Evolutionary conservation across 2,113 vertebrate species (phyloP).

Genomic region (Paradoxurus hermaphroditus): DNA sequence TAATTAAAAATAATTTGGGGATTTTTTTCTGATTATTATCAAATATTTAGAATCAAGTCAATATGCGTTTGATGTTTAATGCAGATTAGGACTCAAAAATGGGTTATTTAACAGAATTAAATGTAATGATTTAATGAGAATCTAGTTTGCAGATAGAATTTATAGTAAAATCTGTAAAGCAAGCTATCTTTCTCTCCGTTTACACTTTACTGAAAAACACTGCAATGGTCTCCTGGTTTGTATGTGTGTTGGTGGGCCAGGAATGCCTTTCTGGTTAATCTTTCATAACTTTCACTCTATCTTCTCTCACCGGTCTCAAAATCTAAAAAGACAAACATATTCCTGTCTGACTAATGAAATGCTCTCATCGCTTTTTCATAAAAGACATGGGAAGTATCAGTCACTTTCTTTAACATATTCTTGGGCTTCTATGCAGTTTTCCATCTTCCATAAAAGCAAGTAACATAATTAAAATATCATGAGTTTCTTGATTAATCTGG

Average conservation of each 20-base stretch:
- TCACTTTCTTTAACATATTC: not conserved
- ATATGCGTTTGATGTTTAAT: not conserved
- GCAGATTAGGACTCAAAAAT: not conserved
- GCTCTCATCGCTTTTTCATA: not conserved
- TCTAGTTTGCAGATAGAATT: not conserved
- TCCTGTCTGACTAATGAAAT: not conserved
- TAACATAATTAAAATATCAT: not conserved
- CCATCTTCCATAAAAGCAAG: not conserved
- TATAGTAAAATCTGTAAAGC: not conserved
- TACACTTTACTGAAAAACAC: not conserved
- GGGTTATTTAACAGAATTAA: not conserved
- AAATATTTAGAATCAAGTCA: not conserved
- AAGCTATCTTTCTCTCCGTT: not conserved
- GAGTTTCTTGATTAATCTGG: not conserved
- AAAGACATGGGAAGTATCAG: not conserved
- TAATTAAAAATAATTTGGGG: not conserved
- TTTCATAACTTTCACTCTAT: not conserved
- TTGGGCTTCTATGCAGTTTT: not conserved
- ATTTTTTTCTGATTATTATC: not conserved
- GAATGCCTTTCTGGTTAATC: not conserved
- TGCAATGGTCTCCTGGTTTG: not conserved
- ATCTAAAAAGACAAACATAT: not conserved
- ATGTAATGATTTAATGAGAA: not conserved
- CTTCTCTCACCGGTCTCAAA: not conserved
- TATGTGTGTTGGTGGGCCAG: not conserved